phyloP scores from a whole-genome alignment of 1,140 invertebrate species.

The Sinella curviseta region DNA sequence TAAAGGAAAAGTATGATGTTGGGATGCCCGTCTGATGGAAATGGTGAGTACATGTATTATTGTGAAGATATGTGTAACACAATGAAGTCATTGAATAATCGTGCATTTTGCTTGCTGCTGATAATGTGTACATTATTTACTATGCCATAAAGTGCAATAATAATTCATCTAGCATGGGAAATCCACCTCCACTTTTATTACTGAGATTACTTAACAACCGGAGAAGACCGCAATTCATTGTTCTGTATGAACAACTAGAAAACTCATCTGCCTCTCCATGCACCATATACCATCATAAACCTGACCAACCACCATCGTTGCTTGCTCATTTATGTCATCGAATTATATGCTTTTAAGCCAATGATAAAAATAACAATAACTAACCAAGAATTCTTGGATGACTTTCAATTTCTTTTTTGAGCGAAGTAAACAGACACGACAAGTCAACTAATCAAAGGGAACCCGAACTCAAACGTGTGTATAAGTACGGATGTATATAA shows the following conservation, averaged over 20 bases:
- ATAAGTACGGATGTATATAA: too few relatives aligned
- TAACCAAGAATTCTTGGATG: slow-evolving; percentile 12
- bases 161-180: slow-evolving; percentile 1
- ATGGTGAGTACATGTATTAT: too few relatives aligned
- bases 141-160: slow-evolving; percentile 3
- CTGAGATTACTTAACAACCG: slow-evolving; percentile 21
- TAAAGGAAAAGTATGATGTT: too few relatives aligned
- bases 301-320: too few relatives aligned
- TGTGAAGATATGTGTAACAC: neutral
- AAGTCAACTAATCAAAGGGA: too few relatives aligned
- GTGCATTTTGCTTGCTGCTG: neutral
- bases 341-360: neutral
- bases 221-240: too few relatives aligned
- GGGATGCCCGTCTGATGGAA: too few relatives aligned
- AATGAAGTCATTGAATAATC: neutral
- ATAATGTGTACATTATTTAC: neutral
- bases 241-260: neutral
- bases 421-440: too few relatives aligned
- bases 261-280: neutral
- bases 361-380: too few relatives aligned
- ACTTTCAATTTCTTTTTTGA: slow-evolving; percentile 13
- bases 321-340: too few relatives aligned
- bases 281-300: neutral
- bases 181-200: slow-evolving; percentile 20
- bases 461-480: too few relatives aligned